A percentile compares a stretch with the other conserved stretches of the same genome.
Conservation (phyloP, 1,140 invertebrate genomes). For the Drosophila cardini region DNA sequence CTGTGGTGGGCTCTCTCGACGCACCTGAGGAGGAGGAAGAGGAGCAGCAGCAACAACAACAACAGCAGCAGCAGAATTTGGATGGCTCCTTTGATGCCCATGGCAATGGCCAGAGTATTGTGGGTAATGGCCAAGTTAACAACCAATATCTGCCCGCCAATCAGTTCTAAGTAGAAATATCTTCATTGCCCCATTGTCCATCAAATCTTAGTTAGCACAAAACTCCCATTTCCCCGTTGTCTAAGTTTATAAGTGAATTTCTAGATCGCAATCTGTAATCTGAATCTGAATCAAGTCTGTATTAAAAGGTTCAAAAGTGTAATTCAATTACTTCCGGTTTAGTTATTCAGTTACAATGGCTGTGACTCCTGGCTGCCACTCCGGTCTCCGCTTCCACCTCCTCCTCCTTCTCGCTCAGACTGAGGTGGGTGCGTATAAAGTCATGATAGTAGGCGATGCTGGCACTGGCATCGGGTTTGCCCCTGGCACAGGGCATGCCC, state of each 20-base stretch:
- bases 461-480: constrained; percentile 86
- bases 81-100: constrained; percentile 54
- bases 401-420: constrained; percentile 21
- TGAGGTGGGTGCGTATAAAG: constrained; percentile 83
- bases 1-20: constrained; percentile 78
- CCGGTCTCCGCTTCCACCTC: constrained; percentile 26
- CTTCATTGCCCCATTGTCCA: constrained; percentile 63
- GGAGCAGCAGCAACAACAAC: constrained; percentile 56
- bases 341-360: constrained; percentile 13
- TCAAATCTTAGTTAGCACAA: constrained; percentile 70
- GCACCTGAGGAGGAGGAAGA: constrained; percentile 75
- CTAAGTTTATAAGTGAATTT: constrained; percentile 52
- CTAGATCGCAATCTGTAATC: constrained; percentile 15
- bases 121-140: constrained; percentile 34
- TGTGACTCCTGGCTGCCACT: not conserved
- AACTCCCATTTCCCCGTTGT: constrained; percentile 23
- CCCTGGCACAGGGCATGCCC: constrained; percentile 86
- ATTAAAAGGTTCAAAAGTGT: constrained; percentile 28
- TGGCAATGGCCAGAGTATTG: constrained; percentile 30
- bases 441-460: constrained; percentile 84
- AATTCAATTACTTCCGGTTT: not conserved
- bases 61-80: constrained; percentile 29
- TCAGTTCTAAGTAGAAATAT: constrained; percentile 69
- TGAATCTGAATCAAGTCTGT: constrained; percentile 16
- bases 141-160: constrained; percentile 75